Percentiles rank a stretch among this genome's conserved stretches.
Conservation (phyloP, 1,140 invertebrate genomes). For the Drosophila orena region DNA sequence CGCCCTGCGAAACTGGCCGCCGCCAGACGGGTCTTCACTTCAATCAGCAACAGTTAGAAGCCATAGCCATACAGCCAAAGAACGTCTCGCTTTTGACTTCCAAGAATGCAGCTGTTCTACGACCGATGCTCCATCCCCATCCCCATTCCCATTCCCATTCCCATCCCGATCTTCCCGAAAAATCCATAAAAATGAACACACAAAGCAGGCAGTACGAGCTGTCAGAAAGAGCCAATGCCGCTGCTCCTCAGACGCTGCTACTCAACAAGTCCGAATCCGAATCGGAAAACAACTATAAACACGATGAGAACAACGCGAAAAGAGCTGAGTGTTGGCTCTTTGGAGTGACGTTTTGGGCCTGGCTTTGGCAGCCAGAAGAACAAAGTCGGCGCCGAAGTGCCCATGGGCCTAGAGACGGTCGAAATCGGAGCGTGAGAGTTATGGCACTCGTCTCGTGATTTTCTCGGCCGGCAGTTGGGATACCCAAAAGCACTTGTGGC, state of each 20-base stretch:
- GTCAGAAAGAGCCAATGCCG: slow-evolving; percentile 70
- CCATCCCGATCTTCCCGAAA: background rate
- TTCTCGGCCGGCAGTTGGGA: background rate
- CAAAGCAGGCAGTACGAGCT: slow-evolving; percentile 62
- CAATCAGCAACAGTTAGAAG: slow-evolving; percentile 67
- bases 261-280: slow-evolving; percentile 34
- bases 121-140: background rate
- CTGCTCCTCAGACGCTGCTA: slow-evolving; percentile 63
- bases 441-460: slow-evolving; percentile 44
- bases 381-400: slow-evolving; percentile 70
- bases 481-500: slow-evolving; percentile 20
- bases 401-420: slow-evolving; percentile 64
- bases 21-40: slow-evolving; percentile 20
- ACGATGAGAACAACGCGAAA: slow-evolving; percentile 43
- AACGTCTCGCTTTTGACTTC: slow-evolving; percentile 55
- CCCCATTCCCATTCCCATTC: background rate
- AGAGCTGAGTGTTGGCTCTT: slow-evolving; percentile 53
- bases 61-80: slow-evolving; percentile 21
- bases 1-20: slow-evolving; percentile 54
- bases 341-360: slow-evolving; percentile 75
- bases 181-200: slow-evolving; percentile 75
- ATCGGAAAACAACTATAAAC: slow-evolving; percentile 21
- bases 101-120: slow-evolving; percentile 65
- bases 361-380: slow-evolving; percentile 65
- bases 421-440: slow-evolving; percentile 60